Evolutionary conservation across 1,140 invertebrate species (phyloP).

Genomic region (Sycophila sp.): DNA sequence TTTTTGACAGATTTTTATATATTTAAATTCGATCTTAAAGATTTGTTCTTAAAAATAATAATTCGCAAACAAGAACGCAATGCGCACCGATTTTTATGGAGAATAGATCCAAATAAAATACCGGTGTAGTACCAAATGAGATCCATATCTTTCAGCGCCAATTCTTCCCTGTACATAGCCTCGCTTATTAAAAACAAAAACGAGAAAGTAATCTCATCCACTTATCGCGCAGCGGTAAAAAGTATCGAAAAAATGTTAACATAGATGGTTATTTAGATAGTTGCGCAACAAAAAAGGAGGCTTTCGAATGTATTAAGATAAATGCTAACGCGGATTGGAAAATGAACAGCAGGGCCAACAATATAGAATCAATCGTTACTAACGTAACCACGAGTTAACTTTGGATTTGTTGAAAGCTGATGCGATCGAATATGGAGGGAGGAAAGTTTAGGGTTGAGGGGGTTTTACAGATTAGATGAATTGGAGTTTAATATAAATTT

Average conservation of each 20-base stretch:
- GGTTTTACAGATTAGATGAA: not conserved
- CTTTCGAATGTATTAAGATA: conserved; percentile 45
- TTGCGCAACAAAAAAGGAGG: conserved; percentile 39
- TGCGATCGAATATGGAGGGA: not conserved
- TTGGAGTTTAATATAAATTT: not conserved
- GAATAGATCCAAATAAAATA: conserved; percentile 34
- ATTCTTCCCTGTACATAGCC: conserved; percentile 50
- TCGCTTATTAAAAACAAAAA: conserved; percentile 54
- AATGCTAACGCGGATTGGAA: conserved; percentile 30
- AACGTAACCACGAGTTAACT: too few species aligned
- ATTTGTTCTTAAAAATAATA: conserved; percentile 55
- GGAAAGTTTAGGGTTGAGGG: conserved; percentile 18
- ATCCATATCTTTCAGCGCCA: conserved; percentile 53
- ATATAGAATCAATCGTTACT: not conserved
- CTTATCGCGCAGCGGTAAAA: conserved; percentile 41
- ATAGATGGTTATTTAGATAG: conserved; percentile 57
- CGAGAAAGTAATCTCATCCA: conserved; percentile 39
- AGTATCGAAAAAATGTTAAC: conserved; percentile 49
- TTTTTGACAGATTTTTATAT: conserved; percentile 47
- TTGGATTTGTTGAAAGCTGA: not conserved
- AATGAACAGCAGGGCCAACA: conserved; percentile 20
- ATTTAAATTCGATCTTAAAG: conserved; percentile 50
- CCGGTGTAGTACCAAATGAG: conserved; percentile 49
- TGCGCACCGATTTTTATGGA: conserved; percentile 51
- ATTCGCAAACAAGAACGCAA: conserved; percentile 47